These are phyloP conservation scores for human (Homo sapiens) DNA, from an alignment of 2,113 vertebrate species.

Conservation along the genomic window GRCh38 chr11:126588001-126588500, in stretches of 20 bases:
- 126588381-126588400: not conserved
- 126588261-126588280: not conserved
- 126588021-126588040: not conserved
- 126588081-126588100: not conserved
- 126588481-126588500: not conserved
- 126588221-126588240: not conserved
- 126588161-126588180: not conserved
- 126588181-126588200: not conserved
- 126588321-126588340: not conserved
- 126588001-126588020: not conserved
- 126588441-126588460: not conserved
- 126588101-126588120: not conserved
- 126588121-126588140: not conserved
- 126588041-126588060: not conserved
- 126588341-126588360: not conserved
- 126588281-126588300: not conserved
- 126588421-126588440: not conserved
- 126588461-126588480: not conserved
- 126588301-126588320: not conserved
- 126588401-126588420: not conserved
- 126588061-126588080: not conserved
- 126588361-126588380: not conserved
- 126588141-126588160: not conserved
- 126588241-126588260: not conserved
- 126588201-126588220: rapidly evolving